Evolutionary conservation across 1,140 invertebrate genomes (phyloP), one percentile per base, ranked within the genome.

Genomic region (Drosophila malerkotliana): DNA sequence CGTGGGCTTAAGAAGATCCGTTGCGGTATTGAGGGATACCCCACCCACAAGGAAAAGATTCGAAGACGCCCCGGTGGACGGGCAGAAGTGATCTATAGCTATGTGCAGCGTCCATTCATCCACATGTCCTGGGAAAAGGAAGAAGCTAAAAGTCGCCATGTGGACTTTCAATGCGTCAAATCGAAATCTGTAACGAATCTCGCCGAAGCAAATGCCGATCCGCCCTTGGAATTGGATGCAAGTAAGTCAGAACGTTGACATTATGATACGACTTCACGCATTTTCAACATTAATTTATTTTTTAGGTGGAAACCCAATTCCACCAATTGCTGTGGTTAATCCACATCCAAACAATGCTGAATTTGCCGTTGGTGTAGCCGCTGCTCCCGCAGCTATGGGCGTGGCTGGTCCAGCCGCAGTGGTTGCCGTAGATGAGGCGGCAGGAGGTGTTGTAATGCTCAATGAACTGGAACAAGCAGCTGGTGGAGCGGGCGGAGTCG

Each of bases 111-210:
- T n/a, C 99, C 99, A 0, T 99, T 99, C 92, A 97, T 99, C 47
- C 98, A 99, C 80, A 99, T 99, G 97, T 99, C 98, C 0, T 99
- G 99, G 99, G 99, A 99, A 92, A 99, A 99, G 81, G 98, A 99
- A 90, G 99, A 99, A 91, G 98, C 98, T 0, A 99, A 99, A 90
- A 99, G 98, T 92, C 95, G 99, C 5, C 99, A 99, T 92, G 99
- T 99, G 0, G 99, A 99, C 92, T 99, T 99, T 92, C 96, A 98
- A 92, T 98, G 98, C 90, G 97, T 98, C 9, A 98, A 98, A 92
- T 98, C 97, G 0, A 98, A 98, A 91, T 98, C 97, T 0, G 97
- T 98, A 0, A 98, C 98, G 3, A 98, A 98, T 93, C 92, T 98
- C 37, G 97, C 97, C 0, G 96, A 98, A 92, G 96, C 97, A 4